These are phyloP conservation scores for Prolemur simus DNA, from an alignment of 2,113 vertebrate species.

Conservation along the genomic window DNA sequence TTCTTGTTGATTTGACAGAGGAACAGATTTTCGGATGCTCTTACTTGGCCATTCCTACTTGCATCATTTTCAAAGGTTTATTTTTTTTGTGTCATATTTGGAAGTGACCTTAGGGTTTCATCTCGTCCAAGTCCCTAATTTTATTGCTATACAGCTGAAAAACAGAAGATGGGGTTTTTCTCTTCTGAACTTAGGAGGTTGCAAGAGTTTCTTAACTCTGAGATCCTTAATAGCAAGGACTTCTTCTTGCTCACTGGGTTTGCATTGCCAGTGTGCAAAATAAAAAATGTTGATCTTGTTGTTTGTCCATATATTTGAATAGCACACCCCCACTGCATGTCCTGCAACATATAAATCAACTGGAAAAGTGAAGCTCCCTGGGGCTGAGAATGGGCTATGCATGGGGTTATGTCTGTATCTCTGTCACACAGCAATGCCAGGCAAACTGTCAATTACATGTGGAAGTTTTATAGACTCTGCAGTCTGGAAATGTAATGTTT, in stretches of 20 bases:
- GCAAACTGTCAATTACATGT: not conserved
- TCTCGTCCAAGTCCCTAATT: not conserved
- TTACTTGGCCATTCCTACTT: not conserved
- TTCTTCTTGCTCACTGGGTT: not conserved
- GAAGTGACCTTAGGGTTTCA: not conserved
- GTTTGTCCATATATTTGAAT: not conserved
- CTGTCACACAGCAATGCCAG: not conserved
- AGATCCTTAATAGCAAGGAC: not conserved
- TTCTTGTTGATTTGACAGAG: not conserved
- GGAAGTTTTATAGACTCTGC: not conserved
- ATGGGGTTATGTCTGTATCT: not conserved
- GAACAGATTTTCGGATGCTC: not conserved
- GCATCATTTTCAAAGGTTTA: not conserved
- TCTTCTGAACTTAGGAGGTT: not conserved
- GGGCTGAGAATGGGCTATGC: not conserved
- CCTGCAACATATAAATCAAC: not conserved
- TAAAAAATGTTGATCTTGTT: not conserved
- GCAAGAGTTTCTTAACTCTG: not conserved
- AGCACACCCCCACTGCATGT: rapidly evolving
- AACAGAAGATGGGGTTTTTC: not conserved
- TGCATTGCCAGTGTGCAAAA: not conserved
- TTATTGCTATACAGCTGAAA: not conserved
- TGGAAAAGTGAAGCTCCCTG: not conserved
- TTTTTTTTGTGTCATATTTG: not conserved
- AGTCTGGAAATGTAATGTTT: not conserved